Percentiles rank a stretch among this genome's conserved stretches.
Conservation (phyloP, 2,113 vertebrate genomes). For the Protomyctophum bolini region DNA sequence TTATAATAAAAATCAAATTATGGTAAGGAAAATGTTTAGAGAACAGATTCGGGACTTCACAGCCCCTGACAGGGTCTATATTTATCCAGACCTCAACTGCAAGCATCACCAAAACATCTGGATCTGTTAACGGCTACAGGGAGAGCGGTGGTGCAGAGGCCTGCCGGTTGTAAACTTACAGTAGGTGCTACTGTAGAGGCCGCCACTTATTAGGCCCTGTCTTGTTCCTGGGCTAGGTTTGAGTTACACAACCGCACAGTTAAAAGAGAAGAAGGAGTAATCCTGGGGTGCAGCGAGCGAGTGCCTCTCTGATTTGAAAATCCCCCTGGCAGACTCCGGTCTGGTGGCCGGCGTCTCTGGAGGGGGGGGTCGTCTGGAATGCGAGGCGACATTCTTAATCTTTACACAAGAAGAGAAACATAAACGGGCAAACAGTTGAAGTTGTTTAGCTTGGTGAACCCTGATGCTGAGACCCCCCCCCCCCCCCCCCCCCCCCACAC, state of each 20-base stretch:
- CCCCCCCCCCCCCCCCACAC: too few relatives aligned
- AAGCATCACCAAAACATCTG: slow-evolving; percentile 54
- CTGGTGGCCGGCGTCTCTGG: slow-evolving; percentile 51
- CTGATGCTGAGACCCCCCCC: slow-evolving; percentile 13
- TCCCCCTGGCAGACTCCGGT: slow-evolving; percentile 58
- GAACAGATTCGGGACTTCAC: slow-evolving; percentile 37
- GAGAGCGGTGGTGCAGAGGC: slow-evolving; percentile 23
- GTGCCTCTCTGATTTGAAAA: slow-evolving; percentile 55
- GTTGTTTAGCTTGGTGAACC: background rate
- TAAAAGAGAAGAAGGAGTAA: slow-evolving; percentile 57
- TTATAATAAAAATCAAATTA: slow-evolving; percentile 63
- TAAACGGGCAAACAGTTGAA: slow-evolving; percentile 12
- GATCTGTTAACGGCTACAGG: slow-evolving; percentile 44
- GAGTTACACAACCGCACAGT: slow-evolving; percentile 58
- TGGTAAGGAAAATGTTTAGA: slow-evolving; percentile 51
- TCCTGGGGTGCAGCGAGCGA: slow-evolving; percentile 6
- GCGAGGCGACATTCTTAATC: slow-evolving; percentile 9
- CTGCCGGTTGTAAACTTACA: slow-evolving; percentile 48
- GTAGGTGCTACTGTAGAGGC: slow-evolving; percentile 60
- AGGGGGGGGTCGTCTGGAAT: slow-evolving; percentile 33
- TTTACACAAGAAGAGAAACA: background rate
- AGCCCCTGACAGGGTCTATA: slow-evolving; percentile 52
- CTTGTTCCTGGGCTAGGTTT: slow-evolving; percentile 66
- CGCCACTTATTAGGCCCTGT: slow-evolving; percentile 65
- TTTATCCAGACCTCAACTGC: slow-evolving; percentile 55